These are phyloP conservation scores for Loriculus beryllinus DNA, from an alignment of 2,797 vertebrate genomes.

Conservation along the genomic window DNA sequence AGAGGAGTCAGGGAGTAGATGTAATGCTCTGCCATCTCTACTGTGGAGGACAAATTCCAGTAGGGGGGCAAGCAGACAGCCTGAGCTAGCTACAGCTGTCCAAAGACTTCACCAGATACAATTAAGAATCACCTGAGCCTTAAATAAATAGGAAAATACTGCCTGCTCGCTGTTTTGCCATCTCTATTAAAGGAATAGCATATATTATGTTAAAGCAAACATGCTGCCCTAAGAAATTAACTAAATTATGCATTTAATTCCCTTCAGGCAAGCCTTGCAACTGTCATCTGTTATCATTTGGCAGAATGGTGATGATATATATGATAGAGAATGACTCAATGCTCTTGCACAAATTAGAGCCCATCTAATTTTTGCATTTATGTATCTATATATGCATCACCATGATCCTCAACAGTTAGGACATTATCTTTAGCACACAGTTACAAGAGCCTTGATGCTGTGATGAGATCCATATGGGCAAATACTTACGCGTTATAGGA, in stretches of 20 bases:
- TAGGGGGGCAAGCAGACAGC: background rate
- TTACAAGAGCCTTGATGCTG: background rate
- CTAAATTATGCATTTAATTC: background rate
- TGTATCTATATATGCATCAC: background rate
- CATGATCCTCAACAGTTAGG: background rate
- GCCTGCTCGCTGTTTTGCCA: background rate
- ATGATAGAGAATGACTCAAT: slow-evolving; percentile 4
- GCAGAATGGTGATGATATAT: background rate
- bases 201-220: background rate
- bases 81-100: background rate
- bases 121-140: background rate
- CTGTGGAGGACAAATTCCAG: background rate
- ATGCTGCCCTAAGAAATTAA: background rate
- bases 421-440: background rate
- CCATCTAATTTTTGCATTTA: background rate
- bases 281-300: background rate
- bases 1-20: background rate
- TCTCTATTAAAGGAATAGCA: background rate
- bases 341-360: background rate
- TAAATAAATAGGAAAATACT: background rate
- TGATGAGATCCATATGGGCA: background rate
- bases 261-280: background rate
- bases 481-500: background rate
- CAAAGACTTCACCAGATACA: background rate
- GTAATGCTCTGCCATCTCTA: background rate